phyloP scores from a whole-genome alignment of 2,888 invertebrate genomes.

The Dynastes grantii region DNA sequence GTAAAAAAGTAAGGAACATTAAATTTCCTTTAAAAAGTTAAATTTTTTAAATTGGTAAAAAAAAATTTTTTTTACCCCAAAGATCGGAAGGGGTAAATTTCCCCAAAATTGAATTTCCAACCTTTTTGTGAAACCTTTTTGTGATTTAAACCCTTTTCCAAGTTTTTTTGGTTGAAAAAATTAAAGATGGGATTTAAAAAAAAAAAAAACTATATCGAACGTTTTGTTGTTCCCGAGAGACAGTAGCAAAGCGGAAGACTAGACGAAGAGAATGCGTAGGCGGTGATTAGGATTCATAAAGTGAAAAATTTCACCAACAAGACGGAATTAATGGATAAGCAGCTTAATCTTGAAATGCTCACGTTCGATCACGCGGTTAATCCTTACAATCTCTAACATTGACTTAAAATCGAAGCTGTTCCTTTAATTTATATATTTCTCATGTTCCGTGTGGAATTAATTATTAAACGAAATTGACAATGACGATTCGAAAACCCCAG shows the following conservation, averaged over 20 bases:
- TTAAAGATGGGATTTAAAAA: no score
- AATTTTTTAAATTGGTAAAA: no score
- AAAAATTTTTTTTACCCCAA: no score
- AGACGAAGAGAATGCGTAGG: not conserved
- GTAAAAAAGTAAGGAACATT: no score
- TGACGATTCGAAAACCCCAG: no score
- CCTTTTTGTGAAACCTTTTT: no score
- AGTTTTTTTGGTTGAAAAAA: no score
- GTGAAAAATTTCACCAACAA: constrained; percentile 39
- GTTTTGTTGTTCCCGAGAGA: not conserved
- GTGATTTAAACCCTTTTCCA: no score
- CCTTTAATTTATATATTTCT: not conserved
- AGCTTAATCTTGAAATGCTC: constrained; percentile 37
- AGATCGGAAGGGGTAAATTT: no score
- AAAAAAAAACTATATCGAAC: no score
- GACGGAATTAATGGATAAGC: constrained; percentile 35
- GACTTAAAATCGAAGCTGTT: not conserved
- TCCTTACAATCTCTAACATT: constrained; percentile 38
- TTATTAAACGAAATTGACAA: not conserved
- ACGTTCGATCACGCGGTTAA: constrained; percentile 39
- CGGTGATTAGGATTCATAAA: constrained; percentile 42
- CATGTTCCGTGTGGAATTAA: not conserved
- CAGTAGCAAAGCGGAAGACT: not conserved
- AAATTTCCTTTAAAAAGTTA: no score
- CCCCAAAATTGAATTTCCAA: no score